Conservation (phyloP, 2,888 invertebrate species). For the Aquatica leii region DNA sequence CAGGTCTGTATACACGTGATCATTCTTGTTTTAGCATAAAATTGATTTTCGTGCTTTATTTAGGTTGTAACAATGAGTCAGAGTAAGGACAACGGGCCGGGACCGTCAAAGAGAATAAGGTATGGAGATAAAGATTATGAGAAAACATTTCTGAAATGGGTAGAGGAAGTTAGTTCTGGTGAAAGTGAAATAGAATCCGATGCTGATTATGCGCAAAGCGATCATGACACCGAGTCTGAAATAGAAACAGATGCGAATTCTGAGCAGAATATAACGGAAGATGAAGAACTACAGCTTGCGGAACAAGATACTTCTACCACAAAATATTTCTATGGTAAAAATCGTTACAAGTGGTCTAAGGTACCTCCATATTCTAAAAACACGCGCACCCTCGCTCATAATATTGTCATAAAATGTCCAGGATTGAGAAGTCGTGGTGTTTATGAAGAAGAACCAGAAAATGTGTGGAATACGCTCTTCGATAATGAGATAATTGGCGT, state of each 20-base stretch:
- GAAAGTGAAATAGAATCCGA: too few relatives aligned
- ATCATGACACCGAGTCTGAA: neutral
- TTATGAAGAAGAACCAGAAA: constrained; percentile 1
- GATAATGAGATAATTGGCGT: constrained; percentile 5
- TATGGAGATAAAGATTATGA: too few relatives aligned
- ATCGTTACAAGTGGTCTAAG: neutral
- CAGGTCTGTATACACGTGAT: too few relatives aligned
- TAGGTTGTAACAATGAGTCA: too few relatives aligned
- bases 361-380: constrained; percentile 3
- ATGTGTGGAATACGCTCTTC: constrained; percentile 4
- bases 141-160: too few relatives aligned
- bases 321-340: neutral
- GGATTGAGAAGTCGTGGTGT: neutral
- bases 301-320: neutral
- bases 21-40: too few relatives aligned
- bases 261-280: neutral
- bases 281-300: constrained; percentile 5
- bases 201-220: too few relatives aligned
- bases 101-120: too few relatives aligned
- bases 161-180: too few relatives aligned
- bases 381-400: neutral
- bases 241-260: neutral
- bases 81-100: too few relatives aligned
- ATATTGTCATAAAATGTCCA: constrained; percentile 2
- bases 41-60: too few relatives aligned